These are phyloP conservation scores for Vireo altiloquus DNA, from an alignment of 2,113 vertebrate genomes.

Conservation along the genomic window DNA sequence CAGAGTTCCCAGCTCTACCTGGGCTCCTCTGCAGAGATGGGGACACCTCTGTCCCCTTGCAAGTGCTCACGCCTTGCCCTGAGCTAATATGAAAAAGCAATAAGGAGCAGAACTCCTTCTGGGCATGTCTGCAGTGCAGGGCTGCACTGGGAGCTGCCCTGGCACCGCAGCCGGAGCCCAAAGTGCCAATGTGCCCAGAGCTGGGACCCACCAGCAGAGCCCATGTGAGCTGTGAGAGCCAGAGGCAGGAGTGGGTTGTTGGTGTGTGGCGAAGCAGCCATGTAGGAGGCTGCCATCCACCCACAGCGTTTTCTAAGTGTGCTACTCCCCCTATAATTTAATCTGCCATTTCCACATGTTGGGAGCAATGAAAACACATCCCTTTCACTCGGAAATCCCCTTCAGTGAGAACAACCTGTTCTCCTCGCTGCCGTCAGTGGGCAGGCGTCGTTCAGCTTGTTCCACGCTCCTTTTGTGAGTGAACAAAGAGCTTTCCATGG, in stretches of 20 bases:
- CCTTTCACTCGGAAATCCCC: slow-evolving; percentile 56
- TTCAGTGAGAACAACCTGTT: slow-evolving; percentile 54
- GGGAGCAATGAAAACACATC: slow-evolving; percentile 28
- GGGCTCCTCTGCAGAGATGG: background rate
- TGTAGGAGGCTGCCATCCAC: slow-evolving; percentile 6
- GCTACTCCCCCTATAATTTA: slow-evolving; percentile 53
- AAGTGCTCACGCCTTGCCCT: background rate
- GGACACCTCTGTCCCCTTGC: background rate
- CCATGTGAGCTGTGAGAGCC: background rate
- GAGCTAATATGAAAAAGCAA: background rate
- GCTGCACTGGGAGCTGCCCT: background rate
- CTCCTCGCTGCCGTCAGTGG: background rate
- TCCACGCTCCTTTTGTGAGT: slow-evolving; percentile 10
- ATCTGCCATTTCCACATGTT: slow-evolving; percentile 38
- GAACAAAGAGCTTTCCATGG: slow-evolving; percentile 42
- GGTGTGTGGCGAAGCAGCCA: slow-evolving; percentile 8
- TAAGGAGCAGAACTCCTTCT: background rate
- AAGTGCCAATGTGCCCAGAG: accelerated
- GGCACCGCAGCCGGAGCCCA: accelerated
- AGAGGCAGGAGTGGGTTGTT: background rate
- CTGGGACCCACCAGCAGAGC: background rate
- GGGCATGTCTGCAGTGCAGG: background rate
- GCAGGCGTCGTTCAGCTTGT: slow-evolving; percentile 17
- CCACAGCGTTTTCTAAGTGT: slow-evolving; percentile 5
- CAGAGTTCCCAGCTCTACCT: background rate